Evolutionary conservation across 1,140 invertebrate species (phyloP).

Genomic region (Apis florea): DNA sequence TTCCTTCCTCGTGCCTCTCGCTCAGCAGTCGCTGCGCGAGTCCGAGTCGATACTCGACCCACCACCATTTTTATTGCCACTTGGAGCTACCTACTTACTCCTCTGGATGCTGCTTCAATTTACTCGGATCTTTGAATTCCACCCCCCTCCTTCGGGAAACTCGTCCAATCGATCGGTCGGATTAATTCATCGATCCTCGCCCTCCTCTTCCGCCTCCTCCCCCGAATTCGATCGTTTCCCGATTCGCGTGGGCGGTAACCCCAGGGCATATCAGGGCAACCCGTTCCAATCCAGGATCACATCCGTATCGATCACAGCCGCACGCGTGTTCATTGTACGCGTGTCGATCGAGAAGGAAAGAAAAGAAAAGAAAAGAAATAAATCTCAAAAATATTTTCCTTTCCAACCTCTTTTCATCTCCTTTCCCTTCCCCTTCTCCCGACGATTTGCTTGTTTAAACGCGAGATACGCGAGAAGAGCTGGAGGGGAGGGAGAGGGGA

Average conservation of each 20-base stretch:
- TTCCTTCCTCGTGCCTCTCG: neutral
- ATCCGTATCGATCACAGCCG: slow-evolving; percentile 2
- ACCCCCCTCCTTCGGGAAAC: neutral
- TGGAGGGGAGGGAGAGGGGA: neutral
- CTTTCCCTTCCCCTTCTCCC: too few relatives aligned
- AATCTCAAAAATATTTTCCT: neutral
- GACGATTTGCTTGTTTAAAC: neutral
- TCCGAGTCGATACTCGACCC: slow-evolving; percentile 45
- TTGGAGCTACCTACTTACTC: neutral
- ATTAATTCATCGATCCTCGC: neutral
- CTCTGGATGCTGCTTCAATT: slow-evolving; percentile 28
- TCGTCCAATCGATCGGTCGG: neutral
- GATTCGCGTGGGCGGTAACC: too few relatives aligned
- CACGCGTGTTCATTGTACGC: slow-evolving; percentile 15
- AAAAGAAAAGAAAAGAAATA: too few relatives aligned
- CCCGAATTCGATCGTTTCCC: too few relatives aligned
- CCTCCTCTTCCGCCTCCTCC: too few relatives aligned
- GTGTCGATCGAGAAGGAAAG: neutral
- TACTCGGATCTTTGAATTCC: slow-evolving; percentile 21
- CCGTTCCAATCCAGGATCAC: too few relatives aligned
- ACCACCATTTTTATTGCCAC: slow-evolving; percentile 45
- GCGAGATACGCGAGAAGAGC: neutral
- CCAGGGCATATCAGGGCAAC: too few relatives aligned
- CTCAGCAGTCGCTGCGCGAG: neutral
- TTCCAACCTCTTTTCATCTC: too few relatives aligned